phyloP scores from a whole-genome alignment of 2,113 vertebrate species.

The Rana temporaria region DNA sequence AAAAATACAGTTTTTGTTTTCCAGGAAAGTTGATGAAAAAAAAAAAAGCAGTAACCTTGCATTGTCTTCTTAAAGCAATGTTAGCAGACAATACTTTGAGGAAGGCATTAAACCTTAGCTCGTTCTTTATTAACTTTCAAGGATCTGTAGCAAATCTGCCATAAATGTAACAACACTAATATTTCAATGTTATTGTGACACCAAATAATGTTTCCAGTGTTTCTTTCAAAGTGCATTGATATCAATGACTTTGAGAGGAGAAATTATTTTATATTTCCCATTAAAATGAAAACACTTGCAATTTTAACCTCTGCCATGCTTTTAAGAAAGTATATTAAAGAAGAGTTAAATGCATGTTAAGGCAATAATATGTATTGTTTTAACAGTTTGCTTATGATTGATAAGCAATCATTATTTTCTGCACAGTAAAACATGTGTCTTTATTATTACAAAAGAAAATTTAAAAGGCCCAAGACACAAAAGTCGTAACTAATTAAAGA shows the following conservation, averaged over 20 bases:
- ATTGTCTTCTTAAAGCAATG: slow-evolving; percentile 35
- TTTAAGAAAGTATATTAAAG: background rate
- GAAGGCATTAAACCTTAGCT: slow-evolving; percentile 20
- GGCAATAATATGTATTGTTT: no score
- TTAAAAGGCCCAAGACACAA: no score
- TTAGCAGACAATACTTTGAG: slow-evolving; percentile 33
- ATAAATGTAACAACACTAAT: slow-evolving; percentile 52
- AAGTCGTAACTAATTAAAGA: no score
- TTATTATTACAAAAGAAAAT: no score
- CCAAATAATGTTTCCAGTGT: slow-evolving; percentile 1
- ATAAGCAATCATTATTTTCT: background rate
- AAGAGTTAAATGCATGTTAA: no score
- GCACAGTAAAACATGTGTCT: background rate
- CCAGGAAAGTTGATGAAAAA: background rate
- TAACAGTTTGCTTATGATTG: background rate
- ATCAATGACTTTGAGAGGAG: slow-evolving; percentile 10
- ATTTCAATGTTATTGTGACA: slow-evolving; percentile 36
- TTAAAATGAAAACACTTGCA: background rate
- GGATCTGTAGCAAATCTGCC: slow-evolving; percentile 49
- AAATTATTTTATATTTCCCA: slow-evolving; percentile 34
- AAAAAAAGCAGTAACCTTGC: slow-evolving; percentile 32
- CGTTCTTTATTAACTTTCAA: slow-evolving; percentile 49
- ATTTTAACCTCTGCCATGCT: background rate
- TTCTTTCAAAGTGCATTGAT: slow-evolving; percentile 17
- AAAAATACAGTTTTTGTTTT: background rate